Base-by-base conservation (phyloP, 2,113 vertebrate species). In the Delphinapterus leucas region DNA sequence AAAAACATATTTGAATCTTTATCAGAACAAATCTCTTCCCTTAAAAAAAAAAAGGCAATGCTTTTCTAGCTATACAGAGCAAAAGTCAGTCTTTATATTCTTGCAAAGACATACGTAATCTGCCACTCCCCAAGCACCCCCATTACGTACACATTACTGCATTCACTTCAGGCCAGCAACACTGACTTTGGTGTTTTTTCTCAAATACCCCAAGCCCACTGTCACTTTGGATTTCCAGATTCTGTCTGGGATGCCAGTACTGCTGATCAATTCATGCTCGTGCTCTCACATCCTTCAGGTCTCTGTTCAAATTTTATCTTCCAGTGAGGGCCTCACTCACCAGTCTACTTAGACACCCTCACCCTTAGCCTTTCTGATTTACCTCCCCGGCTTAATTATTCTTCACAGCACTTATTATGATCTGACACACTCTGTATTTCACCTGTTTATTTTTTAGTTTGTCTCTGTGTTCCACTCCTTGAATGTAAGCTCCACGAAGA, bases 241-340 rank as follows among this genome's bases (percentile, higher is more conserved):
- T 36, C 63, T 77, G 33, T 41, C 70, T 82, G 21, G 44, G 8
- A 79, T 13, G 20, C 28, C 26, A 47, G 83, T 2, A 38, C 36
- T 2, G 5, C 7, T 65, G 26, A 33, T 18, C 12, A 33, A 3
- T 41, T n/a, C 3, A 1, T 1, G 3, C 11, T 68, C 17, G 3
- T 23, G 12, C 28, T 11, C 5, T 76, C 28, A 31, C 0, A 4
- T 31, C 20, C 44, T 68, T 36, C 26, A 73, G n/a, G 20, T 79
- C 68, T 91, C 44, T 92, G n/a, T 5, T 83, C 79, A 89, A 85
- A 63, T 11, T 18, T 44, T 53, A 80, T 12, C 31, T 47, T 53
- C 71, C 53, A 31, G 18, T 2, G 41, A 41, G 53, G 15, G 33
- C 9, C 12, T 76, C 71, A 47, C 18, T 31, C 15, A 73, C 13